phyloP scores from a whole-genome alignment of 2,797 vertebrate genomes.

The Labroides dimidiatus region DNA sequence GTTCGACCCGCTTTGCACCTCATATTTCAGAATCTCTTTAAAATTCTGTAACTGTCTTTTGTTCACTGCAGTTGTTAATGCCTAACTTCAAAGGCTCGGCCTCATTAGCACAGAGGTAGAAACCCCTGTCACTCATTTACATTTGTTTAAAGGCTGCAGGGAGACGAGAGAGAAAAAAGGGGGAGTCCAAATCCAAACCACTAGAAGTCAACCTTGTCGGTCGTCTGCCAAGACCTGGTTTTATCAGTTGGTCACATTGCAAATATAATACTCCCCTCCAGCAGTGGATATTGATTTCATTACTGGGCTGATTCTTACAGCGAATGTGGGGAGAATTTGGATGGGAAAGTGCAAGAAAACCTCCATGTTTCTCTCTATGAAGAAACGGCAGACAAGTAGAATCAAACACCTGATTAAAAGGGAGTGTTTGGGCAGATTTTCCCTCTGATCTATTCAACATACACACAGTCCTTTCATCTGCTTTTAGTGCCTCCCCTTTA shows the following conservation, averaged over 20 bases:
- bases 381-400: slow-evolving; percentile 7
- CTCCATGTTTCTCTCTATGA: slow-evolving; percentile 24
- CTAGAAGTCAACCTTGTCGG: slow-evolving; percentile 81
- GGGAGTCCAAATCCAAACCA: slow-evolving; percentile 81
- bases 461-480: slow-evolving; percentile 45
- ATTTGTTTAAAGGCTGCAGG: slow-evolving; percentile 84
- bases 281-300: slow-evolving; percentile 71
- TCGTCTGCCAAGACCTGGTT: slow-evolving; percentile 74
- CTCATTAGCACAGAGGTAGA: slow-evolving; percentile 89
- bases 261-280: slow-evolving; percentile 71
- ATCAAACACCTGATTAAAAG: slow-evolving; percentile 44
- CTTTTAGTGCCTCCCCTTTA: slow-evolving; percentile 30
- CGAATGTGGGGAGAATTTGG: slow-evolving; percentile 59
- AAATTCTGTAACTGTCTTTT: slow-evolving; percentile 89
- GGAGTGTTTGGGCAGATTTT: slow-evolving; percentile 24
- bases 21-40: slow-evolving; percentile 85
- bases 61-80: slow-evolving; percentile 88
- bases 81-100: slow-evolving; percentile 88
- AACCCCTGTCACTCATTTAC: slow-evolving; percentile 88
- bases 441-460: slow-evolving; percentile 31
- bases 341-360: slow-evolving; percentile 17
- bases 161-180: slow-evolving; percentile 65
- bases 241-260: slow-evolving; percentile 77
- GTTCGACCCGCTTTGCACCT: slow-evolving; percentile 82
- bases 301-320: slow-evolving; percentile 56